Evolutionary conservation across 2,888 invertebrate species (phyloP).

Genomic region (Drosophila acutilabella): DNA sequence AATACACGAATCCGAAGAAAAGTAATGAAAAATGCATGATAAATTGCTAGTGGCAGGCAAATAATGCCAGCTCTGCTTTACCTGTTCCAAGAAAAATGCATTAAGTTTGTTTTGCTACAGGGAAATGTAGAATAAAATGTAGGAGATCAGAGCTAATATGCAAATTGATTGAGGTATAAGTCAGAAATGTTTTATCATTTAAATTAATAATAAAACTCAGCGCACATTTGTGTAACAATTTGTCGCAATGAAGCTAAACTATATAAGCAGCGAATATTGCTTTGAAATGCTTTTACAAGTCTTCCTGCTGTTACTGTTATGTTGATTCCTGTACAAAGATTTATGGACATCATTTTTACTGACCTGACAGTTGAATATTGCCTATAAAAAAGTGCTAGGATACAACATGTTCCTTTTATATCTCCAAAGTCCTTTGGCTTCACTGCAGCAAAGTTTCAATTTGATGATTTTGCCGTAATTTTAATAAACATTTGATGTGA

Average conservation of each 20-base stretch:
- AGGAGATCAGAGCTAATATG: not conserved
- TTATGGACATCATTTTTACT: slow-evolving; percentile 17
- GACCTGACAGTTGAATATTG: slow-evolving; percentile 20
- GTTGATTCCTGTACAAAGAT: slow-evolving; percentile 1
- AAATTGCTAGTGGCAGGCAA: slow-evolving; percentile 47
- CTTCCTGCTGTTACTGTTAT: slow-evolving; percentile 5
- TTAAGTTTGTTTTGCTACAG: slow-evolving; percentile 40
- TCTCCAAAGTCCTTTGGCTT: not conserved
- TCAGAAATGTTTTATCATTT: not conserved
- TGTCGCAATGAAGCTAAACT: not conserved
- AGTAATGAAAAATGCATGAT: slow-evolving; percentile 33
- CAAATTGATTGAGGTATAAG: not conserved
- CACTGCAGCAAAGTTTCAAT: slow-evolving; percentile 17
- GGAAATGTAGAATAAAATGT: not conserved
- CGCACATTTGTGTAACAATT: not conserved
- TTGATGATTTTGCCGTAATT: slow-evolving; percentile 40
- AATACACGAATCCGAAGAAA: not conserved
- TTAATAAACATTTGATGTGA: slow-evolving; percentile 48
- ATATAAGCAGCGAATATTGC: slow-evolving; percentile 1
- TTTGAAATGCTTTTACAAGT: slow-evolving; percentile 9
- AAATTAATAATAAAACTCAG: not conserved
- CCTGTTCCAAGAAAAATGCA: slow-evolving; percentile 22
- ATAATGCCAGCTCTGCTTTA: slow-evolving; percentile 35
- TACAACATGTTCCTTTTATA: slow-evolving; percentile 16
- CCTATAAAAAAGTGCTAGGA: slow-evolving; percentile 25